Conservation (phyloP, 1,140 invertebrate genomes). For the Cotesia vestalis region DNA sequence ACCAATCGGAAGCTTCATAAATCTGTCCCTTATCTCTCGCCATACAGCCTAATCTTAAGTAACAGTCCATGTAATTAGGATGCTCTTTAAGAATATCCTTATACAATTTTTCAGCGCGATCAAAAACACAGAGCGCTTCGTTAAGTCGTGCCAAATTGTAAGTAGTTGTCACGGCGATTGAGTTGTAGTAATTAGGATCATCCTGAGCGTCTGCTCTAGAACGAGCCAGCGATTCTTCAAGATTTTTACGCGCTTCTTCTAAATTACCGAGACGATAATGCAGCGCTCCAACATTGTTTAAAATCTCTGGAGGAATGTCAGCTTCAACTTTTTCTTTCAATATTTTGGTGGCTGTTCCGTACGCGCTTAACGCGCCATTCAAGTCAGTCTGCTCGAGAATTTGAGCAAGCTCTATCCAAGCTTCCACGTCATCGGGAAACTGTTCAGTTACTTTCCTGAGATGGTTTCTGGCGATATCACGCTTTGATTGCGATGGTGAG, state of each 20-base stretch:
- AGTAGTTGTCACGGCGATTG: constrained; percentile 94
- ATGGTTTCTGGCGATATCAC: constrained; percentile 91
- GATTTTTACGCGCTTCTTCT: constrained; percentile 83
- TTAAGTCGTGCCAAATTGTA: constrained; percentile 96
- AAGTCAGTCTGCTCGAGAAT: constrained; percentile 96
- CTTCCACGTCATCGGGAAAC: constrained; percentile 98
- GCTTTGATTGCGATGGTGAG: constrained; percentile 87
- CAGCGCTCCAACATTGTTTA: constrained; percentile 96
- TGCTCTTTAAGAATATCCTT: constrained; percentile 97
- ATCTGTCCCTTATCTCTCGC: constrained; percentile 97
- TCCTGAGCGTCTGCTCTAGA: constrained; percentile 83
- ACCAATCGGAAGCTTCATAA: constrained; percentile 99
- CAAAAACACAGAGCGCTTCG: constrained; percentile 91
- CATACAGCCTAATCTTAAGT: constrained; percentile 93
- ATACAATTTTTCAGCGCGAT: constrained; percentile 96
- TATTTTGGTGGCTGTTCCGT: constrained; percentile 92
- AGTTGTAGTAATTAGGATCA: constrained; percentile 95
- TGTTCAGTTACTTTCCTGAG: constrained; percentile 95
- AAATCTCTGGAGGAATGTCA: constrained; percentile 96
- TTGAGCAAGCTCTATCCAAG: constrained; percentile 98
- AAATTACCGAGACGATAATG: constrained; percentile 88
- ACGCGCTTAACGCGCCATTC: constrained; percentile 86
- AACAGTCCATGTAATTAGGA: constrained; percentile 99
- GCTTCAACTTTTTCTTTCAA: constrained; percentile 92
- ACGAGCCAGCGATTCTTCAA: constrained; percentile 86